phyloP scores from a whole-genome alignment of 2,888 invertebrate genomes.

The Physocephala rufipes region DNA sequence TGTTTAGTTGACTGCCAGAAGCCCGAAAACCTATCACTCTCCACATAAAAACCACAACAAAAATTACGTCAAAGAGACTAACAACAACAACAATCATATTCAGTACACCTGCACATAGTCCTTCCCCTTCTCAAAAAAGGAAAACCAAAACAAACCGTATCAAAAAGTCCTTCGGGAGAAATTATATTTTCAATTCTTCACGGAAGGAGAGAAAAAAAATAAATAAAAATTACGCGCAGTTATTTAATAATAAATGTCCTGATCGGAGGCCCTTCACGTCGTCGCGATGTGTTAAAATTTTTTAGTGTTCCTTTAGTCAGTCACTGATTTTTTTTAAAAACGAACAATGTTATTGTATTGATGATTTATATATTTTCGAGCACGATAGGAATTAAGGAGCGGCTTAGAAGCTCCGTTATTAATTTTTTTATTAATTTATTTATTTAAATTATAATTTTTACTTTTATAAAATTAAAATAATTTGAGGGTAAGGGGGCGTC shows the following conservation, averaged over 20 bases:
- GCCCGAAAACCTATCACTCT: conserved; percentile 29
- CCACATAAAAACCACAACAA: conserved; percentile 37
- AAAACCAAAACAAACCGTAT: conserved; percentile 8
- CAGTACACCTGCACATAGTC: conserved; percentile 52
- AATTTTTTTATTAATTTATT: too few species aligned
- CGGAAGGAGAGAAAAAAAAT: background rate
- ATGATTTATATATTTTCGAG: too few species aligned
- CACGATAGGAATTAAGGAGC: too few species aligned
- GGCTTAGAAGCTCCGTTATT: too few species aligned
- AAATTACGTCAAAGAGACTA: conserved; percentile 48
- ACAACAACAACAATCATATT: conserved; percentile 45
- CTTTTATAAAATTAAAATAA: too few species aligned
- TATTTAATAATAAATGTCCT: conserved; percentile 2
- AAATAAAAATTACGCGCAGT: conserved; percentile 3
- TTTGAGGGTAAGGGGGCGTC: too few species aligned
- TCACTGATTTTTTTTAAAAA: background rate
- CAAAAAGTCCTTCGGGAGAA: background rate
- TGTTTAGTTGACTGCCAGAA: conserved; percentile 35
- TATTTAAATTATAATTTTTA: too few species aligned
- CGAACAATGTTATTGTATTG: too few species aligned
- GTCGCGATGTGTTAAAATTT: conserved; percentile 17
- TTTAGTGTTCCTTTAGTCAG: background rate
- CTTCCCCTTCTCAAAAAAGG: background rate
- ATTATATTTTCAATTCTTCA: conserved; percentile 2
- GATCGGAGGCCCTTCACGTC: background rate